phyloP scores from a whole-genome alignment of 2,888 invertebrate species.

The Platerodrilus igneus region DNA sequence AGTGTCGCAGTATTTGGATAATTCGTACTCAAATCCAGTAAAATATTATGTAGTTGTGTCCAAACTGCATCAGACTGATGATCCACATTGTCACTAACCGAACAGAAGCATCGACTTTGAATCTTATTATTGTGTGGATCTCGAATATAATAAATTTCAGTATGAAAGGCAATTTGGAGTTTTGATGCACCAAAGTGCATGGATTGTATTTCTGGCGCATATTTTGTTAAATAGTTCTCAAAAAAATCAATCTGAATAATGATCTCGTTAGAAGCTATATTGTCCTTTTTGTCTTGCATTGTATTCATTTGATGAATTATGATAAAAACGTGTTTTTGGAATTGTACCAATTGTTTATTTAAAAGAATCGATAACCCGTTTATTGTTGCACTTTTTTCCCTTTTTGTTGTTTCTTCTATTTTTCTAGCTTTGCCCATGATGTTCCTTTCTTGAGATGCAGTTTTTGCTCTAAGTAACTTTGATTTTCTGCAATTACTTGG shows the following conservation, averaged over 20 bases:
- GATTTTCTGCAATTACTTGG: too few species aligned
- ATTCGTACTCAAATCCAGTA: constrained; percentile 3
- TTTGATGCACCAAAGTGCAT: constrained; percentile 17
- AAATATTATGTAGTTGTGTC: constrained; percentile 11
- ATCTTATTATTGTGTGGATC: constrained; percentile 1
- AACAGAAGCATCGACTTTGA: constrained; percentile 12
- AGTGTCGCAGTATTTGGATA: constrained; percentile 9
- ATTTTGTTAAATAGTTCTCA: constrained; percentile 17
- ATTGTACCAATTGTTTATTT: too few species aligned
- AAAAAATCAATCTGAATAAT: constrained; percentile 20
- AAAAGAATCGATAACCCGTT: too few species aligned
- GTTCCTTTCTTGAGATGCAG: too few species aligned
- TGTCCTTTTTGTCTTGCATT: constrained; percentile 2
- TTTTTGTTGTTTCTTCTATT: too few species aligned
- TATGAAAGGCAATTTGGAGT: constrained; percentile 15
- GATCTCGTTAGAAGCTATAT: constrained; percentile 4
- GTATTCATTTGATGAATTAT: too few species aligned
- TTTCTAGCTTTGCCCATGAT: too few species aligned
- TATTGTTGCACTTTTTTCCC: too few species aligned
- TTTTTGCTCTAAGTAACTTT: too few species aligned
- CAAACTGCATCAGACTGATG: constrained; percentile 16
- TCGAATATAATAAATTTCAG: constrained; percentile 13
- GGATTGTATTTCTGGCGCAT: constrained; percentile 15
- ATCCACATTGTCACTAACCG: constrained; percentile 16
- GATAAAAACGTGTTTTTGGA: too few species aligned